Evolutionary conservation across 2,888 invertebrate species (phyloP).

Genomic region (Sclerodermus sp.): DNA sequence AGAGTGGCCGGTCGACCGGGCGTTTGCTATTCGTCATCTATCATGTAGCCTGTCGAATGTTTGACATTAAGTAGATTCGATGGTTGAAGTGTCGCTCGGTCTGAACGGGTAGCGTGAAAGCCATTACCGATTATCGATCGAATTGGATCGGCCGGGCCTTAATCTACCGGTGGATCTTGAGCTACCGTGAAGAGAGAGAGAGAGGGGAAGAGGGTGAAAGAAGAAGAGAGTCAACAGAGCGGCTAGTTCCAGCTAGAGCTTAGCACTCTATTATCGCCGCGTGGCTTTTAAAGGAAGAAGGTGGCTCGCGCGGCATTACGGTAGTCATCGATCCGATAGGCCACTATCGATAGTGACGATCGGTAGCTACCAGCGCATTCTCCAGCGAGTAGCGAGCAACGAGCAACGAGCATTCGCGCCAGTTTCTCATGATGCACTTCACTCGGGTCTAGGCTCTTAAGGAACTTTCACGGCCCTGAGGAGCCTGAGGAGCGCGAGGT

Average conservation of each 20-base stretch:
- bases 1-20: too few relatives aligned
- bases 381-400: conserved; percentile 5
- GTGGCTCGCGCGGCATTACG: conserved; percentile 17
- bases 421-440: conserved; percentile 30
- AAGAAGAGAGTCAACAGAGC: too few relatives aligned
- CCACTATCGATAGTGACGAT: conserved; percentile 35
- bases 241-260: too few relatives aligned
- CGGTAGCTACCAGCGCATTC: conserved; percentile 15
- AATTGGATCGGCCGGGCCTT: background rate
- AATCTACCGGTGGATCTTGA: conserved; percentile 16
- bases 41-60: too few relatives aligned
- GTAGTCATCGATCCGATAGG: conserved; percentile 34
- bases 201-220: background rate
- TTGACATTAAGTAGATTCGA: too few relatives aligned
- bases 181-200: conserved; percentile 4
- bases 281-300: background rate
- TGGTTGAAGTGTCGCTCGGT: too few relatives aligned
- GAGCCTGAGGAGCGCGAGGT: conserved; percentile 25
- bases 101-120: too few relatives aligned
- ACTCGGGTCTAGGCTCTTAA: conserved; percentile 18
- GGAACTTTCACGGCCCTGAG: conserved; percentile 34
- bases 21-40: too few relatives aligned
- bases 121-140: background rate
- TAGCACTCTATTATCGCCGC: conserved; percentile 21
- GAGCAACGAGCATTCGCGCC: conserved; percentile 8